Evolutionary conservation across 2,888 invertebrate species (phyloP).

Genomic region (Hirtodrosophila histrioides): DNA sequence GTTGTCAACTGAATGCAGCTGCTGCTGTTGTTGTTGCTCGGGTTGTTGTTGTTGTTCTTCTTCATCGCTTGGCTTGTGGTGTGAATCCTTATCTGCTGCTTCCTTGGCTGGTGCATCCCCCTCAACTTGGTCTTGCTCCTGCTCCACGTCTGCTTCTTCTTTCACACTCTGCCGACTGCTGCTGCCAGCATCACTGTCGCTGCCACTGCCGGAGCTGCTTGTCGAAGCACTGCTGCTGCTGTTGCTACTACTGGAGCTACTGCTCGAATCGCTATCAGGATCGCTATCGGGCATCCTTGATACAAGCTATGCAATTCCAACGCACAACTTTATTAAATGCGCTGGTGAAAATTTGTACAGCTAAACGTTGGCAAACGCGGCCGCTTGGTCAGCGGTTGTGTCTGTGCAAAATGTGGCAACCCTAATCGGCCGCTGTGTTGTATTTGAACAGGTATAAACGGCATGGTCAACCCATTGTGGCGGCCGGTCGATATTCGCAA

Average conservation of each 20-base stretch:
- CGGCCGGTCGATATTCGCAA: conserved; percentile 4
- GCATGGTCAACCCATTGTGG: conserved; percentile 7
- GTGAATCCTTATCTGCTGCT: conserved; percentile 1
- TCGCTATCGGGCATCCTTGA: conserved; percentile 71
- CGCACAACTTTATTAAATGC: conserved; percentile 10
- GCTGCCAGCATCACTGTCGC: conserved; percentile 31
- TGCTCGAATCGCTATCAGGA: conserved; percentile 65
- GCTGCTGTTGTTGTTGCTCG: neutral
- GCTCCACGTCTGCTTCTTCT: conserved; percentile 29
- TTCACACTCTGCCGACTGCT: conserved; percentile 32
- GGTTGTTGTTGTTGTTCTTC: conserved; percentile 8
- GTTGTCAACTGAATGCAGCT: conserved; percentile 10
- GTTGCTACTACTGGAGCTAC: conserved; percentile 52
- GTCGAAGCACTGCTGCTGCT: conserved; percentile 44
- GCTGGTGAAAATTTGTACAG: conserved; percentile 51
- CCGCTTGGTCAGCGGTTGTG: conserved; percentile 48
- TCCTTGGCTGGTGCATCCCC: neutral
- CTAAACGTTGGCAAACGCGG: conserved; percentile 67
- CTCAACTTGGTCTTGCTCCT: neutral
- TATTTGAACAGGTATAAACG: conserved; percentile 1
- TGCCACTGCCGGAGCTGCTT: conserved; percentile 47
- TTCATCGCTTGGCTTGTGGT: conserved; percentile 16
- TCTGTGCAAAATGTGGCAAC: conserved; percentile 16
- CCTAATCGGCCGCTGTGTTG: conserved; percentile 29
- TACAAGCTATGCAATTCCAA: conserved; percentile 5